Evolutionary conservation across 1,140 invertebrate genomes (phyloP).

Genomic region (Triops longicaudatus): DNA sequence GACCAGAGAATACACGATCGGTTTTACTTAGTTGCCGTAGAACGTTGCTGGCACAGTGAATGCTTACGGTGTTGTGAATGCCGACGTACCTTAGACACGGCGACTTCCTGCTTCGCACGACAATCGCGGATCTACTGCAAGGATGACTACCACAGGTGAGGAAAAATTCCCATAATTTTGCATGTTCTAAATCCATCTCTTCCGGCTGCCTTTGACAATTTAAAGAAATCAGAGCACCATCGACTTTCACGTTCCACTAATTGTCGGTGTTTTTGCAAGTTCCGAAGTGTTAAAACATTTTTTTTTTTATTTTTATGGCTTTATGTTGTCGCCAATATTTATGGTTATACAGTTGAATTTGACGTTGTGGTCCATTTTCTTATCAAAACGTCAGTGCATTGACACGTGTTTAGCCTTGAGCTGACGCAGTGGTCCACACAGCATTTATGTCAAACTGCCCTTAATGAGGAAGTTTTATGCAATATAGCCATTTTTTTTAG

Average conservation of each 20-base stretch:
- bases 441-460: no score
- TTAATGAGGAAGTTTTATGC: background rate
- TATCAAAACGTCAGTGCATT: no score
- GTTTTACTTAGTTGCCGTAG: conserved; percentile 78
- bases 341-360: no score
- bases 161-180: background rate
- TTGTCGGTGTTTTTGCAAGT: no score
- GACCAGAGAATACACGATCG: conserved; percentile 71
- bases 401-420: no score
- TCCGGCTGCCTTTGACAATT: no score
- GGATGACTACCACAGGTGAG: conserved; percentile 34
- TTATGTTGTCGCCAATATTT: no score
- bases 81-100: conserved; percentile 31
- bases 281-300: background rate
- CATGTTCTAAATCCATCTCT: background rate
- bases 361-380: no score
- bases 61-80: conserved; percentile 33
- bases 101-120: conserved; percentile 33
- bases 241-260: no score
- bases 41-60: conserved; percentile 50
- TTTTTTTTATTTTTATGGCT: no score
- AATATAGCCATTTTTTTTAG: conserved; percentile 9
- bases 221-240: no score
- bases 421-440: no score
- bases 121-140: conserved; percentile 33